phyloP scores from a whole-genome alignment of 2,888 invertebrate species.

The Shargacucullia verbasci region DNA sequence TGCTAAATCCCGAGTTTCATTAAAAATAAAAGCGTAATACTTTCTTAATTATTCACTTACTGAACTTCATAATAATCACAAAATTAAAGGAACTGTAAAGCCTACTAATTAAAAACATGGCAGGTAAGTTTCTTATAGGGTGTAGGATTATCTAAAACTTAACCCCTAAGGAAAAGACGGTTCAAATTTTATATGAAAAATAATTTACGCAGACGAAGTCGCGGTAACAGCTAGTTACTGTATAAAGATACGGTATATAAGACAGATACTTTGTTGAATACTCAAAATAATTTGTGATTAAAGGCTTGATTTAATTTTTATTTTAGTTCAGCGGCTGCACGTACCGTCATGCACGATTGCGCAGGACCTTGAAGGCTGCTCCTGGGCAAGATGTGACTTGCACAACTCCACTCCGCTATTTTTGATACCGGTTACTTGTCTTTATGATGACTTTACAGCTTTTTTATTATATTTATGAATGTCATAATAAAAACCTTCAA shows the following conservation, averaged over 20 bases:
- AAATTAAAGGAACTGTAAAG: too few relatives aligned
- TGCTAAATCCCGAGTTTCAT: too few relatives aligned
- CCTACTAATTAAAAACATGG: too few relatives aligned
- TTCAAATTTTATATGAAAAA: too few relatives aligned
- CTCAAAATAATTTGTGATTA: conserved; percentile 55
- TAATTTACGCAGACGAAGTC: too few relatives aligned
- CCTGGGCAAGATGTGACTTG: conserved; percentile 85
- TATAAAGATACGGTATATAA: conserved; percentile 28
- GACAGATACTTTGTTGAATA: conserved; percentile 35
- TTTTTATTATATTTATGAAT: conserved; percentile 61
- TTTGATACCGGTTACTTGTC: conserved; percentile 67
- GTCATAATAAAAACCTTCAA: conserved; percentile 57
- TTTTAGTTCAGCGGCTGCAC: conserved; percentile 70
- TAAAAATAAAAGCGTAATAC: too few relatives aligned
- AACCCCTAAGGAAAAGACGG: too few relatives aligned
- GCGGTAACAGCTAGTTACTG: too few relatives aligned
- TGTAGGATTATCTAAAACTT: too few relatives aligned
- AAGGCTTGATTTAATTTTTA: conserved; percentile 68
- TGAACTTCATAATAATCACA: too few relatives aligned
- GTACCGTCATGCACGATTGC: conserved; percentile 79
- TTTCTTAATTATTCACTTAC: too few relatives aligned
- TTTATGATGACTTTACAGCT: conserved; percentile 63
- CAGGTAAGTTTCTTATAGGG: too few relatives aligned
- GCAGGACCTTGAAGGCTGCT: conserved; percentile 78
- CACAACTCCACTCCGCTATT: conserved; percentile 79